Evolutionary conservation across 2,797 vertebrate species (phyloP), one percentile per base, ranked within the genome.

Genomic region (Dallia pectoralis): DNA sequence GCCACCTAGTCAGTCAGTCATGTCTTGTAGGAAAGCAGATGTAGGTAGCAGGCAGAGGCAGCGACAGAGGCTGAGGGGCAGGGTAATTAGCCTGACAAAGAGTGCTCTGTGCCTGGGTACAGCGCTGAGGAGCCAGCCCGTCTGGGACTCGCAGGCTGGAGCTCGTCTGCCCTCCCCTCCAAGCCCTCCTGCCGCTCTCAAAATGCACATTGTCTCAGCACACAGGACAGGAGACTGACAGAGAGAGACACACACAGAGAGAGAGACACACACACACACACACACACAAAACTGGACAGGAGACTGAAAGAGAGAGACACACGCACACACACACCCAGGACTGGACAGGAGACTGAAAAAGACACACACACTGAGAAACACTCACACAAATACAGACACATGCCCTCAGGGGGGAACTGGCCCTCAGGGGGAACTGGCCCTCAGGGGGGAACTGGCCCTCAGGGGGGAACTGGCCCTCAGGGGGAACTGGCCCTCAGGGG

Each of bases 11-110:
- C 51, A 56, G 22, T 56, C n/a, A 56, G 51, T 86, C 78, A 77
- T n/a, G n/a, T 82, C 64, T 73, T 76, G 85, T 81, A 89, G 87
- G 80, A 82, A 80, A 90, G 91, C 90, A 90, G 91, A 91, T 84
- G 88, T 91, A 69, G 85, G 82, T 90, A 90, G 91, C 88, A 93
- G 85, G 91, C 93, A 93, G 90, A 91, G 91, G 89, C 91, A 90
- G 91, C 22, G 83, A 86, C 80, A 86, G 70, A 49, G 93, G 93
- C 89, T 93, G 94, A 95, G 93, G 94, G 89, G 92, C 87, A 91
- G 93, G 95, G 95, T 96, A 98, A 98, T 98, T 97, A 96, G 89
- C 89, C 93, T 97, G 94, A 99, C 97, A 99, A 99, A 97, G 97
- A 95, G 95, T 92, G 94, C 96, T 97, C 97, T 99, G 97, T 99